Conservation (phyloP, 2,113 vertebrate genomes). For the Neoarius graeffei region DNA sequence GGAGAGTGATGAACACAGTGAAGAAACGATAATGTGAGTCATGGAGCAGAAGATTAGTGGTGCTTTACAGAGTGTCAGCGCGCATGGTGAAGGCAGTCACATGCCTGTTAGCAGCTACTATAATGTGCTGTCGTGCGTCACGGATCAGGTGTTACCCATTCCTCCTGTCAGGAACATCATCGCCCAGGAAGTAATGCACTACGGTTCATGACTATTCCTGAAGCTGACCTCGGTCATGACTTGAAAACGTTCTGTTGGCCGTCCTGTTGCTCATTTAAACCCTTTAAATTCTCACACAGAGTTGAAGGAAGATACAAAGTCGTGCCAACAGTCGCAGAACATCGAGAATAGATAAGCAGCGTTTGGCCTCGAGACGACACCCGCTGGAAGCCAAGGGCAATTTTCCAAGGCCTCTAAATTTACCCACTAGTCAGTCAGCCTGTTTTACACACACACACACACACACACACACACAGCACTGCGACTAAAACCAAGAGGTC, state of each 20-base stretch:
- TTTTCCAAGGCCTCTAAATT: not conserved
- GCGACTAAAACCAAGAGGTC: not conserved
- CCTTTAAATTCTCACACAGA: not conserved
- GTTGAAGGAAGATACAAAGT: not conserved
- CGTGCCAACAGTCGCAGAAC: not conserved
- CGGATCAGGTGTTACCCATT: constrained; percentile 7
- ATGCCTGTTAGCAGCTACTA: constrained; percentile 22
- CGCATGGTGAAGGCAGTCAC: constrained; percentile 15
- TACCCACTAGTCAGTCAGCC: not conserved
- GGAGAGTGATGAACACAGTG: not conserved
- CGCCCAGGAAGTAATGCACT: not conserved
- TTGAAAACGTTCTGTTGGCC: not conserved
- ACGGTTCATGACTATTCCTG: not conserved
- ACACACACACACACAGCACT: not conserved
- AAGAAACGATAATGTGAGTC: not conserved
- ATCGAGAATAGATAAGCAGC: not conserved
- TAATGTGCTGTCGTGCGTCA: constrained; percentile 21
- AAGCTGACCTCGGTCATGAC: not conserved
- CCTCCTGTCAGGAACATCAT: not conserved
- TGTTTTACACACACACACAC: too few species aligned
- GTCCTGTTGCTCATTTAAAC: not conserved
- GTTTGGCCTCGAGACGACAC: not conserved
- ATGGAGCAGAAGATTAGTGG: not conserved
- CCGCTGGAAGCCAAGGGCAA: not conserved
- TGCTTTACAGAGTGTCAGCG: not conserved